Evolutionary conservation across 2,888 invertebrate species (phyloP), one percentile per base, ranked within the genome.

Genomic region (Ectemnius cavifrons): DNA sequence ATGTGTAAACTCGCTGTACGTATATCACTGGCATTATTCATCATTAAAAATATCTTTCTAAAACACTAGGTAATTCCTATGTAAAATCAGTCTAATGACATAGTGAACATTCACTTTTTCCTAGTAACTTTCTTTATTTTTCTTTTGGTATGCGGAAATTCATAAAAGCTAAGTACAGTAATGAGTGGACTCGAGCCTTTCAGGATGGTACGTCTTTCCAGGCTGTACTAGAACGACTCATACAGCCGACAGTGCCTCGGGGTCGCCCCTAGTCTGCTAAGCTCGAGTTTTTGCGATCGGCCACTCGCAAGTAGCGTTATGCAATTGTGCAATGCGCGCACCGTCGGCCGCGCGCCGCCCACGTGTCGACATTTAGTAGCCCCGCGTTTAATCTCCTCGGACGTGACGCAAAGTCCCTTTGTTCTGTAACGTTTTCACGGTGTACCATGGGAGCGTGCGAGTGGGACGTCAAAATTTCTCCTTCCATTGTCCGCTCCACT

Each of bases 361-460:
- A 82, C 81, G 79, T 78, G 82, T 63, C 73, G 67, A 76, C 82
- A 78, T 82, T 82, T 83, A 72, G 83, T 74, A 78, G 83, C 69
- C 78, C 69, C 78, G 67, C 78, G 77, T 80, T 82, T 80, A 80
- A 83, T 82, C 83, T 80, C 73, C 46, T 37, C 65, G 73, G 75
- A 78, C 81, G 70, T 75, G 82, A 79, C 78, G 78, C 76, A 83
- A 75, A 77, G 76, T 76, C 76, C 78, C 81, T 83, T 82, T 82
- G 82, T 82, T 77, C 79, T 59, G 61, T 61, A 67, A 72, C 63
- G 72, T 72, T 62, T 63, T 71, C 37, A 66, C 65, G 79, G 63
- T 37, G 37, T 68, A 66, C 69, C 4, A 16, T 11, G 49, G 16
- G 4, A 16, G 6, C 52, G 52, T 47, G 58, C 47, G 73, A 77